Evolutionary conservation across 2,797 vertebrate species (phyloP), one percentile per base, ranked within the genome.

Genomic region (Odontamblyopus rebecca): DNA sequence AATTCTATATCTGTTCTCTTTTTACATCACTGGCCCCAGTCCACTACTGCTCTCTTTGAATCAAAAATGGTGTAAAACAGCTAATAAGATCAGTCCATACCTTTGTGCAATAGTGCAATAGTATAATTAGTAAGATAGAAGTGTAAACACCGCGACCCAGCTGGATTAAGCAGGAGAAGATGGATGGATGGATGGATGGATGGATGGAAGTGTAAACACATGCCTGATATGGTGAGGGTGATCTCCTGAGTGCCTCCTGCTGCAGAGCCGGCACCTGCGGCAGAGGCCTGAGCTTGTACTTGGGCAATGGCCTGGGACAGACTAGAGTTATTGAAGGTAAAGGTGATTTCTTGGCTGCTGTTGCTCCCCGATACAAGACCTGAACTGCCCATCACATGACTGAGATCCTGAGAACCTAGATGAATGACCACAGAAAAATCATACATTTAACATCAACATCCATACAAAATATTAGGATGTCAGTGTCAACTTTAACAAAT

Each of bases 171-270:
- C n/a, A n/a, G n/a, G n/a, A n/a, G n/a, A n/a, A n/a, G n/a, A n/a
- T n/a, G n/a, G n/a, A n/a, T n/a, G n/a, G n/a, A n/a, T n/a, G n/a
- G n/a, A n/a, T n/a, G n/a, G n/a, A n/a, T n/a, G n/a, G n/a, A n/a
- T n/a, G n/a, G 16, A 18, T 13, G 26, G n/a, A 26, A 26, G n/a
- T 23, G 7, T 18, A 30, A 6, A 63, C 35, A 44, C 61, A 41
- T 85, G 97, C 98, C 97, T 85, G 98, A 98, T 94, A 99, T 98
- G 6, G 98, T 99, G 74, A 99, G 95, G 0, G 97, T 99, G 86
- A 99, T 99, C 89, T 99, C 97, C 90, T 97, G 96, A 29, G 96
- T 94, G 60, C 95, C 94, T 80, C 90, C 95, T 19, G 94, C 87
- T 27, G 93, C 88, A 0, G 82, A 77, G 0, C 90, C 75, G 19